These are phyloP conservation scores for Selenia dentaria DNA, from an alignment of 2,888 invertebrate genomes.

Conservation along the genomic window DNA sequence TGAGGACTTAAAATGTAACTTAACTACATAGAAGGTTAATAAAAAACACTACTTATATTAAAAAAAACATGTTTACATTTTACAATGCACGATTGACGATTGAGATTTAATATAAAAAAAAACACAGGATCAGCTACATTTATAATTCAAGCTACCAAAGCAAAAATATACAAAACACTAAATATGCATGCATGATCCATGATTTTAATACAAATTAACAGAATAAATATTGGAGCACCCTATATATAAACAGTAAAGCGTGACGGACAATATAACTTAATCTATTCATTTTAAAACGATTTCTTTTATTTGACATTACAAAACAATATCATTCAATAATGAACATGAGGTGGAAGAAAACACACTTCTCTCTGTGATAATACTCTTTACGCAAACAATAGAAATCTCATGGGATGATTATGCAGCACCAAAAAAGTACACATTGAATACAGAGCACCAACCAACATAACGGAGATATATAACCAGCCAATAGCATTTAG, in stretches of 20 bases:
- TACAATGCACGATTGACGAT: not conserved
- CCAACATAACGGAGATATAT: too few relatives aligned
- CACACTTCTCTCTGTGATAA: too few relatives aligned
- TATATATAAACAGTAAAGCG: constrained; percentile 13
- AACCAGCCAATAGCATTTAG: too few relatives aligned
- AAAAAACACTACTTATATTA: not conserved
- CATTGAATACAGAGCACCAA: too few relatives aligned
- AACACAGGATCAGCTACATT: not conserved
- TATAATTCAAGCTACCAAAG: constrained; percentile 1
- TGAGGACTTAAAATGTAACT: constrained; percentile 6
- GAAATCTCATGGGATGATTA: too few relatives aligned
- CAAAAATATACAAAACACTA: constrained; percentile 10
- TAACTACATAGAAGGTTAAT: not conserved
- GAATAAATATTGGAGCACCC: constrained; percentile 19
- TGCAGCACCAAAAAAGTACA: too few relatives aligned
- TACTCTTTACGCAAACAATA: too few relatives aligned
- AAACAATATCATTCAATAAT: too few relatives aligned
- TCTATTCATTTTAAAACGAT: too few relatives aligned
- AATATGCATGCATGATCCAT: not conserved
- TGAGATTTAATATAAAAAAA: constrained; percentile 3
- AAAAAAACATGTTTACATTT: not conserved
- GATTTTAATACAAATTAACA: not conserved
- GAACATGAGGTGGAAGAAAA: too few relatives aligned
- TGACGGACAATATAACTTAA: too few relatives aligned
- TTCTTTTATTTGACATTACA: too few relatives aligned